phyloP scores from a whole-genome alignment of 2,797 vertebrate genomes.

The Etheostoma nigrum region DNA sequence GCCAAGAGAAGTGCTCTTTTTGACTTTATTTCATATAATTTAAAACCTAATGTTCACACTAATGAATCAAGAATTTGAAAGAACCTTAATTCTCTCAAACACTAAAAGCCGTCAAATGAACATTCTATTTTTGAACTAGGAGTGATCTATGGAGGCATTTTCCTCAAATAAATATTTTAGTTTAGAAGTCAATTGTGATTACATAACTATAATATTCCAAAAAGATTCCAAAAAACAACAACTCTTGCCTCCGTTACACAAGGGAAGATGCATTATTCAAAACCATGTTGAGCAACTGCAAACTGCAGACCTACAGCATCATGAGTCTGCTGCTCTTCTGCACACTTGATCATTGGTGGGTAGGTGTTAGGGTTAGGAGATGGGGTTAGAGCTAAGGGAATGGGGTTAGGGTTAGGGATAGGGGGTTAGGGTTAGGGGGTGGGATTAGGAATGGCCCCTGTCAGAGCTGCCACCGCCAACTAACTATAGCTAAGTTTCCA shows the following conservation, averaged over 20 bases:
- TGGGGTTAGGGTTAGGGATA: too few species aligned
- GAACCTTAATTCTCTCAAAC: neutral
- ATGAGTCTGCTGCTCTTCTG: slow-evolving; percentile 39
- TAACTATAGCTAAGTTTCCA: neutral
- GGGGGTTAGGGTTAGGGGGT: too few species aligned
- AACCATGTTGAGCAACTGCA: slow-evolving; percentile 56
- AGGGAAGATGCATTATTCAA: slow-evolving; percentile 69
- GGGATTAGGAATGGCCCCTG: neutral
- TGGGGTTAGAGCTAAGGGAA: too few species aligned
- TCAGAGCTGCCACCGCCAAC: slow-evolving; percentile 29
- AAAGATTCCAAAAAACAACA: slow-evolving; percentile 44
- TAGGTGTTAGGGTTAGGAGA: too few species aligned
- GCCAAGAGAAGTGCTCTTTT: neutral
- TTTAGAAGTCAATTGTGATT: slow-evolving; percentile 18
- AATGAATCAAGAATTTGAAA: neutral
- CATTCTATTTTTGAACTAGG: neutral
- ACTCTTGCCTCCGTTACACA: slow-evolving; percentile 49
- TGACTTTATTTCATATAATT: neutral
- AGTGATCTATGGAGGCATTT: neutral
- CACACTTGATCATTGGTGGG: slow-evolving; percentile 38
- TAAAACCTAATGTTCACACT: neutral
- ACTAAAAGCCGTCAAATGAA: neutral
- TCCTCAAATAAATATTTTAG: slow-evolving; percentile 15
- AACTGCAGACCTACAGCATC: slow-evolving; percentile 55
- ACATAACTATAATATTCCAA: slow-evolving; percentile 40